Evolutionary conservation across 2,888 invertebrate genomes (phyloP), one percentile per base, ranked within the genome.

Genomic region (Tinea semifulvella): DNA sequence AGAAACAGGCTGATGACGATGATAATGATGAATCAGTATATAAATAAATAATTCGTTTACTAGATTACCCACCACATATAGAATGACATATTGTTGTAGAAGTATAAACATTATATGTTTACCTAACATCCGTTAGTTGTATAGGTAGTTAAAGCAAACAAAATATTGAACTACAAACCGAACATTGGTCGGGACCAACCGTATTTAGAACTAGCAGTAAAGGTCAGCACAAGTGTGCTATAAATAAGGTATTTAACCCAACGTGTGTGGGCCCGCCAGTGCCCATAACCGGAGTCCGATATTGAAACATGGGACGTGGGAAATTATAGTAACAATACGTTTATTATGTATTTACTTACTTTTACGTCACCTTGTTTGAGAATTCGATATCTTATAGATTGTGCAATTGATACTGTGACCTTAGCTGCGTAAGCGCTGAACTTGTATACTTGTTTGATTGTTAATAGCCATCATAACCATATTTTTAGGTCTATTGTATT

Each of bases 171-270:
- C 55, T 56, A 56, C 54, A 56, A 53, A 55, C 53, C 56, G 50
- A 60, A 61, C 56, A 53, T 51, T 57, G 63, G 57, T 63, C 61
- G 58, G 48, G 56, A 49, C 56, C 43, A 50, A 46, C 66, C 68
- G 56, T 68, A 63, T 67, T 62, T 63, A 61, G 66, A 61, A 55
- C 53, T 50, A 47, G 53, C 52, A 62, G 61, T 58, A 71, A 69
- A 74, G 74, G 72, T 74, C 70, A 73, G 56, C 51, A 54, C 60
- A 64, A 66, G 68, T 64, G 58, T 58, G 65, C 67, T 63, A 75
- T 76, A 74, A 75, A 74, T 75, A 75, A 66, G 65, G 68, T 71
- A 67, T 74, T 74, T 72, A 73, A 72, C 66, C 64, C 67, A 66
- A 67, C 69, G 70, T 72, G 76, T 75, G 75, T 75, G 76, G 74